phyloP scores from a whole-genome alignment of 2,888 invertebrate species.

The Hemaris fuciformis region DNA sequence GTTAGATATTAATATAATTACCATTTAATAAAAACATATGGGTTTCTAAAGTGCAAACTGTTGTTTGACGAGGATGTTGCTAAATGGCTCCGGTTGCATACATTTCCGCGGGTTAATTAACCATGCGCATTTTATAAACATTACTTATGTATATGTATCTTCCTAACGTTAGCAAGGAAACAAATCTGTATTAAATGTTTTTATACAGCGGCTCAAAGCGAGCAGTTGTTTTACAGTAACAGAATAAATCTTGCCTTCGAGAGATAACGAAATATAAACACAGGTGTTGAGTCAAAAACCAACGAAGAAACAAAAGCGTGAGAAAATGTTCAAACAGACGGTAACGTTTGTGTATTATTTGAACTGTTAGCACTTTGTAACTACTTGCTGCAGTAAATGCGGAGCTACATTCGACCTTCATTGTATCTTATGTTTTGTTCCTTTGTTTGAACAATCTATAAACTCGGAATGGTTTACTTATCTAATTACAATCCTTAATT shows the following conservation, averaged over 20 bases:
- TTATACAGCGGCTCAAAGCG: neutral
- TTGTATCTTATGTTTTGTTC: neutral
- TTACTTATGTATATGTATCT: neutral
- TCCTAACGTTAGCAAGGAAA: too few relatives aligned
- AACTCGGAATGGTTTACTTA: neutral
- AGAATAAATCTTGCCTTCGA: constrained; percentile 5
- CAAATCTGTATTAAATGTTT: neutral
- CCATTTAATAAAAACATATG: too few relatives aligned
- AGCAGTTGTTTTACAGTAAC: neutral
- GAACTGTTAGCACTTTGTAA: constrained; percentile 46
- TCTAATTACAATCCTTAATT: neutral
- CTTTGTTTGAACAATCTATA: neutral
- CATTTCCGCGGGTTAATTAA: neutral
- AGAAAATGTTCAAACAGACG: constrained; percentile 51
- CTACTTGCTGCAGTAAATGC: constrained; percentile 36
- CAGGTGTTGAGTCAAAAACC: constrained; percentile 46
- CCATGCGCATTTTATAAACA: neutral
- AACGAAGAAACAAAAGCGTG: constrained; percentile 46
- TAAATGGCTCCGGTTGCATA: neutral
- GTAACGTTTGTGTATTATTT: constrained; percentile 22
- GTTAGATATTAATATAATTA: too few relatives aligned
- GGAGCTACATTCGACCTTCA: neutral
- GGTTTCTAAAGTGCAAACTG: too few relatives aligned
- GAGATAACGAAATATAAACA: constrained; percentile 57
- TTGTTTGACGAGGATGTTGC: neutral